Evolutionary conservation across 2,888 invertebrate genomes (phyloP).

Genomic region (Leucoptera coffeella): DNA sequence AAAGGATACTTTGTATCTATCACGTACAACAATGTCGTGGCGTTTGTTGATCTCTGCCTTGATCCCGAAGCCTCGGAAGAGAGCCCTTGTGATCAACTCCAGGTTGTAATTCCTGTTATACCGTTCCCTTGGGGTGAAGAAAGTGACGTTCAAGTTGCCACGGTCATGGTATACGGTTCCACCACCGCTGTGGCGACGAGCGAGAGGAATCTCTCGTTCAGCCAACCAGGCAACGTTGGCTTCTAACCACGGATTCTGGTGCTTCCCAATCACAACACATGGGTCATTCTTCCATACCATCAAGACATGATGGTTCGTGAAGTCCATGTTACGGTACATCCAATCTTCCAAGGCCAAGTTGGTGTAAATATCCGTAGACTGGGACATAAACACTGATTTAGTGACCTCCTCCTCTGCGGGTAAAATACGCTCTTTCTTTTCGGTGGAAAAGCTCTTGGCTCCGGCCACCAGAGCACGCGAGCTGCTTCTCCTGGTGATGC

Average conservation of each 20-base stretch:
- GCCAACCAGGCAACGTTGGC: constrained; percentile 67
- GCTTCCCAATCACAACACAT: constrained; percentile 91
- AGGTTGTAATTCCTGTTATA: constrained; percentile 87
- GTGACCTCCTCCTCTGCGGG: constrained; percentile 52
- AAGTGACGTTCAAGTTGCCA: constrained; percentile 89
- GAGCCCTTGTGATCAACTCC: constrained; percentile 74
- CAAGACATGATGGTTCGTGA: constrained; percentile 75
- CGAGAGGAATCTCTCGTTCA: constrained; percentile 66
- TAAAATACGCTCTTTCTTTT: constrained; percentile 18
- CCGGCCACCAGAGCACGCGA: constrained; percentile 21
- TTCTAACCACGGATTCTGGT: constrained; percentile 96
- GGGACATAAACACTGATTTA: constrained; percentile 88
- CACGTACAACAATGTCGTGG: constrained; percentile 80
- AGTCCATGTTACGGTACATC: constrained; percentile 85
- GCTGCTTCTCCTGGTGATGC: constrained; percentile 28
- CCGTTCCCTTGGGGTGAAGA: constrained; percentile 76
- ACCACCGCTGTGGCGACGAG: constrained; percentile 90
- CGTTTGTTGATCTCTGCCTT: constrained; percentile 70
- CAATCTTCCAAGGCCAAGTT: constrained; percentile 96
- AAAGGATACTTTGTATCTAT: constrained; percentile 67
- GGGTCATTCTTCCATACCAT: constrained; percentile 92
- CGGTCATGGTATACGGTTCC: constrained; percentile 95
- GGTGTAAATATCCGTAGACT: constrained; percentile 82
- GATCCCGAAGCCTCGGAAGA: constrained; percentile 77
- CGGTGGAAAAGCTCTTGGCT: constrained; percentile 13